These are phyloP conservation scores for Standfussiana lucernea DNA, from an alignment of 2,888 invertebrate genomes.

Conservation along the genomic window DNA sequence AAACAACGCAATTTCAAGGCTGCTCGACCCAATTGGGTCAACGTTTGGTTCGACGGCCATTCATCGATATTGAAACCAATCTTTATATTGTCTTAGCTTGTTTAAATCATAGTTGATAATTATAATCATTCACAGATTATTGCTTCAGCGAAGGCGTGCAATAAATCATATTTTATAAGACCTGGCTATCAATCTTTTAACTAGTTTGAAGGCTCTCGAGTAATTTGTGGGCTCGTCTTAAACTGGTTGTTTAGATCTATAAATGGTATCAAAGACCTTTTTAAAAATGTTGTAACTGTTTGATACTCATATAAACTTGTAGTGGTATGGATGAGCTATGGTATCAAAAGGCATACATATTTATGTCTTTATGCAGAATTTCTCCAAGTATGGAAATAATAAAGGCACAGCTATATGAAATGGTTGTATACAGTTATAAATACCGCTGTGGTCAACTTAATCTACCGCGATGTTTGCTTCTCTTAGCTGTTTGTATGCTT, in stretches of 20 bases:
- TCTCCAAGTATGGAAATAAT: conserved; percentile 26
- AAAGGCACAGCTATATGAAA: conserved; percentile 34
- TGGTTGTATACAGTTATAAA: conserved; percentile 47
- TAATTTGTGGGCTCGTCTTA: conserved; percentile 42
- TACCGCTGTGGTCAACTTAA: conserved; percentile 47
- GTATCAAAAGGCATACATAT: not conserved
- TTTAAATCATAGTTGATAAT: conserved; percentile 46
- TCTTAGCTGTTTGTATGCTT: conserved; percentile 16
- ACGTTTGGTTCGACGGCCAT: conserved; percentile 18
- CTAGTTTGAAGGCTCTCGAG: conserved; percentile 40
- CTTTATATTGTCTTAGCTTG: conserved; percentile 68
- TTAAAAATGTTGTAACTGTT: conserved; percentile 12
- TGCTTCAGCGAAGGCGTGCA: conserved; percentile 36
- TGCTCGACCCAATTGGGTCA: conserved; percentile 58
- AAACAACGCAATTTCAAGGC: conserved; percentile 20
- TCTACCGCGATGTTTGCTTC: conserved; percentile 58
- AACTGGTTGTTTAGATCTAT: conserved; percentile 25
- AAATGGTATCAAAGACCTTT: not conserved
- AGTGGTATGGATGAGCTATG: not conserved
- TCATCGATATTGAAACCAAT: conserved; percentile 69
- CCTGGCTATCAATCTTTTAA: conserved; percentile 49
- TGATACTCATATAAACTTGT: not conserved
- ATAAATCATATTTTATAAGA: conserved; percentile 54
- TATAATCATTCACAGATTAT: conserved; percentile 51
- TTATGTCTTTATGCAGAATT: conserved; percentile 9